phyloP scores from a whole-genome alignment of 2,113 vertebrate species.

The Lamprologus sp. region DNA sequence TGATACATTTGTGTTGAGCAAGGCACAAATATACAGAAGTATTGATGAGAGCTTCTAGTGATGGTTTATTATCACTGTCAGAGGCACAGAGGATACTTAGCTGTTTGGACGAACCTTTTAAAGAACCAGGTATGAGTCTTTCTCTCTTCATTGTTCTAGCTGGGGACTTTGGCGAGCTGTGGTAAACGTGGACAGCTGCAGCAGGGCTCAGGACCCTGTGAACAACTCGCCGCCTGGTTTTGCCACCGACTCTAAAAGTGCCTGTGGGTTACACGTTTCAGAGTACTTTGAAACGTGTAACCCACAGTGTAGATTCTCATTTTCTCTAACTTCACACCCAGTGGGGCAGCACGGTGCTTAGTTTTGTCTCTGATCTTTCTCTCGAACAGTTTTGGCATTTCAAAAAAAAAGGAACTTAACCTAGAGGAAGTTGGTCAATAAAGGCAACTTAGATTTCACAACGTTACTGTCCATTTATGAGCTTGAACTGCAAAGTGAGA shows the following conservation, averaged over 20 bases:
- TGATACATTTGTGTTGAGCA: conserved; percentile 17
- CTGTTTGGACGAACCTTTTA: not conserved
- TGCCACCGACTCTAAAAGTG: rapidly evolving
- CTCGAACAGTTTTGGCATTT: not conserved
- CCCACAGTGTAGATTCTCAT: not conserved
- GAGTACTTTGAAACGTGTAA: not conserved
- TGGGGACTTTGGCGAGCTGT: not conserved
- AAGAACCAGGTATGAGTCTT: conserved; percentile 3
- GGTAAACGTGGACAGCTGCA: not conserved
- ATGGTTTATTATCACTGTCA: not conserved
- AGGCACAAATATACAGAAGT: not conserved
- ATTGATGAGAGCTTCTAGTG: not conserved
- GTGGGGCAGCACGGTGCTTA: not conserved
- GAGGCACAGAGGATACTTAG: not conserved
- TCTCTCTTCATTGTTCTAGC: not conserved
- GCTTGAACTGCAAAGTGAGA: not conserved
- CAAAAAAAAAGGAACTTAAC: conserved; percentile 41
- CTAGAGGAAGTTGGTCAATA: conserved; percentile 64
- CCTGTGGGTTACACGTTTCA: not conserved
- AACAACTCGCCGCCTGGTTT: not conserved
- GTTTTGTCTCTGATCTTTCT: not conserved
- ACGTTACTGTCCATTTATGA: not conserved
- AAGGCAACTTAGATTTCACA: conserved; percentile 33
- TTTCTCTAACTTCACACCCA: not conserved
- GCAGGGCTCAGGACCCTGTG: not conserved